Conservation (phyloP, 2,797 vertebrate genomes). For the Pangasius djambal region DNA sequence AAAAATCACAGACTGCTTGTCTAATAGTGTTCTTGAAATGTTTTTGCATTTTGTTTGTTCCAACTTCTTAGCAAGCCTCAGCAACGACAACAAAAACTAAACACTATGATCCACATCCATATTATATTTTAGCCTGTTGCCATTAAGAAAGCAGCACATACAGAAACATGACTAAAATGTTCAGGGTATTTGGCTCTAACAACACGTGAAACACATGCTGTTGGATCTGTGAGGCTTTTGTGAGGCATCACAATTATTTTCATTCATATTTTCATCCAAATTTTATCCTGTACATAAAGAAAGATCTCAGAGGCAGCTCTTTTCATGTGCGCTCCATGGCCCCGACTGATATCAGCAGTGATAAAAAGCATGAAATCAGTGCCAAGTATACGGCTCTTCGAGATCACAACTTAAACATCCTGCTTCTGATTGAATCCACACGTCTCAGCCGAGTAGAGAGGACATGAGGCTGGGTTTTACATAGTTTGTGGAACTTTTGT, state of each 20-base stretch:
- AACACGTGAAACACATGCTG: slow-evolving; percentile 53
- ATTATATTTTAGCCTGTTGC: not conserved
- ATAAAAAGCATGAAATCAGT: slow-evolving; percentile 60
- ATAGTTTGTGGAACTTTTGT: not conserved
- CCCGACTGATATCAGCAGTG: slow-evolving; percentile 41
- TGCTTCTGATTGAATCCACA: not conserved
- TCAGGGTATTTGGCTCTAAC: slow-evolving; percentile 1
- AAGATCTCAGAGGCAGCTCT: slow-evolving; percentile 50
- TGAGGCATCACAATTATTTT: not conserved
- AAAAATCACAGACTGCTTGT: not conserved
- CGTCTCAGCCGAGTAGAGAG: not conserved
- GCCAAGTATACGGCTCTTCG: not conserved
- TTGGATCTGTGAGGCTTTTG: not conserved
- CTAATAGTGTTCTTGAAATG: not conserved
- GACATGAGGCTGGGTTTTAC: not conserved
- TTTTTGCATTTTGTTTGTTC: not conserved
- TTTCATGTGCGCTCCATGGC: slow-evolving; percentile 59
- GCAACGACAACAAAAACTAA: not conserved
- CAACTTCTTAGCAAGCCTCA: not conserved
- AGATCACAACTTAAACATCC: not conserved
- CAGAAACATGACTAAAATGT: not conserved
- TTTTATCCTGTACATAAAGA: slow-evolving; percentile 23
- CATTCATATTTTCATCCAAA: slow-evolving; percentile 54
- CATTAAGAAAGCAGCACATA: not conserved
- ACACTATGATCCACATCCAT: not conserved